Conservation (phyloP, 2,888 invertebrate species). For the Pyrgus malvae region DNA sequence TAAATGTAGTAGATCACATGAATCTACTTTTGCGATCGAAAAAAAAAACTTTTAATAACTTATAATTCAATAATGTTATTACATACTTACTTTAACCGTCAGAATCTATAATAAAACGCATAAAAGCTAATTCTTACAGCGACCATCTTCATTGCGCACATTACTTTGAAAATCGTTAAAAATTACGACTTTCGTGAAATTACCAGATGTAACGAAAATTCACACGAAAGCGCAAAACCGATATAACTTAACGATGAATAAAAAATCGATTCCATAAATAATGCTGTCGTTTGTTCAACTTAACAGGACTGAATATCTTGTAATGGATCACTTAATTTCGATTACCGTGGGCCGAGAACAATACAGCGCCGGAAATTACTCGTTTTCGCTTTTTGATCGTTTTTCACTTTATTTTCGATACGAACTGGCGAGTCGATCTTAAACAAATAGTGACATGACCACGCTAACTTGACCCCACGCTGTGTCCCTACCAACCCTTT, state of each 20-base stretch:
- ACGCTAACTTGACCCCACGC: conserved; percentile 41
- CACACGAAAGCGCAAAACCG: conserved; percentile 29
- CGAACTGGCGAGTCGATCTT: conserved; percentile 47
- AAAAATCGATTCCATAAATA: conserved; percentile 69
- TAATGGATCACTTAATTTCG: conserved; percentile 81
- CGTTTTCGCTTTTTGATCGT: conserved; percentile 70
- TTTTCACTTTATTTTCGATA: conserved; percentile 68
- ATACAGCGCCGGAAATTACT: conserved; percentile 76
- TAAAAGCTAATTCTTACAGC: no score
- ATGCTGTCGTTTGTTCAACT: conserved; percentile 61
- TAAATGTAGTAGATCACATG: no score
- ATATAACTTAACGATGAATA: conserved; percentile 46
- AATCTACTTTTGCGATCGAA: no score
- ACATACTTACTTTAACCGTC: no score
- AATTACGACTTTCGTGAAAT: no score
- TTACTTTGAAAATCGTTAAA: no score
- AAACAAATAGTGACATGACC: conserved; percentile 56
- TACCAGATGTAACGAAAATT: neutral
- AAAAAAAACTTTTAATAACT: no score
- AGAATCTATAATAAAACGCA: no score
- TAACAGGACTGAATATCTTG: conserved; percentile 65
- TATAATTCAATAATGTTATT: no score
- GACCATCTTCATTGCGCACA: no score
- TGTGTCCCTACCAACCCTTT: conserved; percentile 30
- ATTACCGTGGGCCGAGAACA: conserved; percentile 69